Conservation (phyloP, 1,140 invertebrate species). For the Notospermus geniculatus region DNA sequence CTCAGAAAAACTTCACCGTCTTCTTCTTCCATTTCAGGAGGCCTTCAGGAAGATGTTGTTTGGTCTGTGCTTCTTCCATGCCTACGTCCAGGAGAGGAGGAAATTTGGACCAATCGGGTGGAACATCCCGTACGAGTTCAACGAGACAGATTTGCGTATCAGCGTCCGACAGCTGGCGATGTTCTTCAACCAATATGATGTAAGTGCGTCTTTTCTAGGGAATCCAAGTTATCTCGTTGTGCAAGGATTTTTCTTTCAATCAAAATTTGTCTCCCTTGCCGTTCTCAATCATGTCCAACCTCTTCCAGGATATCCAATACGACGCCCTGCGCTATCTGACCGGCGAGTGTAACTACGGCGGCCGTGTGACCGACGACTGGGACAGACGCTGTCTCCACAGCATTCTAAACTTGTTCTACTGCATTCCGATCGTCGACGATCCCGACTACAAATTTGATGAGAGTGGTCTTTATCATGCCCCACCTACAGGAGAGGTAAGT, state of each 20-base stretch:
- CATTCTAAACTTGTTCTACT: slow-evolving; percentile 71
- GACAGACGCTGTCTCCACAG: slow-evolving; percentile 84
- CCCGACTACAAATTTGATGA: slow-evolving; percentile 55
- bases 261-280: too few relatives aligned
- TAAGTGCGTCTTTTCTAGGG: too few relatives aligned
- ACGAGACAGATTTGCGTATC: slow-evolving; percentile 90
- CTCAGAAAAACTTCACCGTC: too few relatives aligned
- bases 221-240: too few relatives aligned
- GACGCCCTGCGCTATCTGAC: slow-evolving; percentile 86
- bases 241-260: too few relatives aligned
- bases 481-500: slow-evolving; percentile 65
- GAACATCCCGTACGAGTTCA: slow-evolving; percentile 95
- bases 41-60: slow-evolving; percentile 84
- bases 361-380: slow-evolving; percentile 92
- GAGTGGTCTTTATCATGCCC: slow-evolving; percentile 72
- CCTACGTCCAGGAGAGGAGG: slow-evolving; percentile 82
- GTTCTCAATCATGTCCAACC: too few relatives aligned
- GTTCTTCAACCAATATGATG: slow-evolving; percentile 66
- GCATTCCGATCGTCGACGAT: slow-evolving; percentile 42
- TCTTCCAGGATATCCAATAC: slow-evolving; percentile 70
- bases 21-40: slow-evolving; percentile 51
- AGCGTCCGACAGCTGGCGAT: slow-evolving; percentile 76
- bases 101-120: slow-evolving; percentile 90
- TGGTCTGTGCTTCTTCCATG: slow-evolving; percentile 92
- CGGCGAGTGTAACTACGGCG: slow-evolving; percentile 93